Conservation (phyloP, 2,113 vertebrate species). For the Oncorhynchus masou region DNA sequence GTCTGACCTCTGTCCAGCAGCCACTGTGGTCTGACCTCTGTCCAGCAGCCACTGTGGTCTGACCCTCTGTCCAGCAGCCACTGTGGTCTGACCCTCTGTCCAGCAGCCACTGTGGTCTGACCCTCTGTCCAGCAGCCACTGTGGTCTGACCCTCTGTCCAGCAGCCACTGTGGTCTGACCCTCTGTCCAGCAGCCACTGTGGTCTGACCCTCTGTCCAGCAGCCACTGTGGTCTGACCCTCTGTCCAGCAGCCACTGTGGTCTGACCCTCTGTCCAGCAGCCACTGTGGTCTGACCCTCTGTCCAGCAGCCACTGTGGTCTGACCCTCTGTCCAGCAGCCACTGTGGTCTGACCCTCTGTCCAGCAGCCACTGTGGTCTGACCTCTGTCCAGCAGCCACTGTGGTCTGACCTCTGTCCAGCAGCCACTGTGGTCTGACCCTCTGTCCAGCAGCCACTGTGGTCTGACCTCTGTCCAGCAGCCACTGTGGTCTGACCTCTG, state of each 20-base stretch:
- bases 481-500: slow-evolving; percentile 57
- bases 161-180: too few species aligned
- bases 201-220: slow-evolving; percentile 60
- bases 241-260: slow-evolving; percentile 51
- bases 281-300: slow-evolving; percentile 53
- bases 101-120: too few species aligned
- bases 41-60: too few species aligned
- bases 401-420: too few species aligned
- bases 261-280: too few species aligned
- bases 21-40: too few species aligned
- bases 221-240: slow-evolving; percentile 50
- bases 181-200: slow-evolving; percentile 57
- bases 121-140: slow-evolving; percentile 58
- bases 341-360: slow-evolving; percentile 53
- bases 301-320: slow-evolving; percentile 50
- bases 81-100: too few species aligned
- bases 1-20: slow-evolving; percentile 58
- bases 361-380: slow-evolving; percentile 53
- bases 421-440: slow-evolving; percentile 53
- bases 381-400: too few species aligned
- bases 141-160: slow-evolving; percentile 61
- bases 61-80: slow-evolving; percentile 58
- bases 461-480: too few species aligned
- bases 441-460: slow-evolving; percentile 51
- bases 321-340: too few species aligned